Percentiles rank a stretch among this genome's conserved stretches.
Evolutionary conservation across 2,888 invertebrate genomes (phyloP).

Genomic region (Byasa hedistus): DNA sequence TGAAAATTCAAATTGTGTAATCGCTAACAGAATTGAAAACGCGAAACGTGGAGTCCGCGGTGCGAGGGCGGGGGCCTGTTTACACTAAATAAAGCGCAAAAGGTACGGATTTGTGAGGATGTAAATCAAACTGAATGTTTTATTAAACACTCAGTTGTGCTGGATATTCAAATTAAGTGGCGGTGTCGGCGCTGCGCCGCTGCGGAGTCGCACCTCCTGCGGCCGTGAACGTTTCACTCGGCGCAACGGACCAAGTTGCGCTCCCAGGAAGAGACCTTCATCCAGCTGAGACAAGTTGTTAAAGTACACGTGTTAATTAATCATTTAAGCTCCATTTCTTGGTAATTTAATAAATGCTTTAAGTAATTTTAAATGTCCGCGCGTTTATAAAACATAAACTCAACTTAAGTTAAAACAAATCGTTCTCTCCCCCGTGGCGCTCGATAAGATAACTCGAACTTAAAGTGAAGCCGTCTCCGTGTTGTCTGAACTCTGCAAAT

Average conservation of each 20-base stretch:
- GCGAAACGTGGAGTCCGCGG: constrained; percentile 44
- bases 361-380: too few species aligned
- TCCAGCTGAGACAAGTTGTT: too few species aligned
- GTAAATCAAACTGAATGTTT: constrained; percentile 79
- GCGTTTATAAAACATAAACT: too few species aligned
- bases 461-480: constrained; percentile 41
- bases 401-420: too few species aligned
- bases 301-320: too few species aligned
- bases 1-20: constrained; percentile 49
- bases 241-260: too few species aligned
- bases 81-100: constrained; percentile 69
- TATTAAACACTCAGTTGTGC: constrained; percentile 75
- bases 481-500: constrained; percentile 42
- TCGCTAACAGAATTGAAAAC: constrained; percentile 39
- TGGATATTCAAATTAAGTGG: constrained; percentile 78
- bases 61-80: constrained; percentile 63
- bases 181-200: constrained; percentile 52
- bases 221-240: too few species aligned
- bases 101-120: constrained; percentile 75
- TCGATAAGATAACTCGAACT: too few species aligned
- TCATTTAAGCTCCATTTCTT: too few species aligned
- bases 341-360: too few species aligned
- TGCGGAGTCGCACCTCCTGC: constrained; percentile 46
- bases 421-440: too few species aligned
- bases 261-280: too few species aligned